Evolutionary conservation across 1,140 invertebrate species (phyloP).

Genomic region (Cecropterus lyciades): DNA sequence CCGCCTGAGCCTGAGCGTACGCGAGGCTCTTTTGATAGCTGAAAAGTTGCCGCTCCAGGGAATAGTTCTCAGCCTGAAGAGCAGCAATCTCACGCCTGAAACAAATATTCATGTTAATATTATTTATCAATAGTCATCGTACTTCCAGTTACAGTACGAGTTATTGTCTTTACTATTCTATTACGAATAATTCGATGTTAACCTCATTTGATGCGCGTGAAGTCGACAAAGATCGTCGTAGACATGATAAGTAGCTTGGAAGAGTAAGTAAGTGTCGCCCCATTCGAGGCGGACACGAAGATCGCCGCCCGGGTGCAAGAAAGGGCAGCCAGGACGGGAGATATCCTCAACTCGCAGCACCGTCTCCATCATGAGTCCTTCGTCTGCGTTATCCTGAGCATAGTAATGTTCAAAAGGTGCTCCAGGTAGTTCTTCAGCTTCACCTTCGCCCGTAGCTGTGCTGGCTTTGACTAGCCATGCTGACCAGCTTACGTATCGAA

Average conservation of each 20-base stretch:
- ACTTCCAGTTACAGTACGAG: background rate
- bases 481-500: constrained; percentile 92
- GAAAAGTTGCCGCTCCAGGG: constrained; percentile 93
- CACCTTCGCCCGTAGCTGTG: constrained; percentile 84
- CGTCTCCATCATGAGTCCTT: constrained; percentile 94
- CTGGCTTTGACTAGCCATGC: constrained; percentile 88
- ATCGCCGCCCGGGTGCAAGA: constrained; percentile 90
- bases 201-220: constrained; percentile 95
- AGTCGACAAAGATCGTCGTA: constrained; percentile 93
- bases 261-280: constrained; percentile 93
- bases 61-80: constrained; percentile 94
- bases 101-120: constrained; percentile 25
- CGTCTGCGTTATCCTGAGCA: constrained; percentile 92
- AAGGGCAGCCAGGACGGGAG: constrained; percentile 90
- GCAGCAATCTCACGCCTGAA: constrained; percentile 91
- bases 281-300: constrained; percentile 93
- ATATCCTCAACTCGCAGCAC: constrained; percentile 92
- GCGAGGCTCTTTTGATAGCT: constrained; percentile 94
- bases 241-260: constrained; percentile 94
- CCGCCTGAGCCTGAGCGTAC: constrained; percentile 87
- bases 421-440: constrained; percentile 88
- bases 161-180: background rate
- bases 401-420: constrained; percentile 94
- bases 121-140: background rate
- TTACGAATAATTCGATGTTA: constrained; percentile 7